Conservation (phyloP, 2,888 invertebrate genomes). For the Crossocerus cetratus region DNA sequence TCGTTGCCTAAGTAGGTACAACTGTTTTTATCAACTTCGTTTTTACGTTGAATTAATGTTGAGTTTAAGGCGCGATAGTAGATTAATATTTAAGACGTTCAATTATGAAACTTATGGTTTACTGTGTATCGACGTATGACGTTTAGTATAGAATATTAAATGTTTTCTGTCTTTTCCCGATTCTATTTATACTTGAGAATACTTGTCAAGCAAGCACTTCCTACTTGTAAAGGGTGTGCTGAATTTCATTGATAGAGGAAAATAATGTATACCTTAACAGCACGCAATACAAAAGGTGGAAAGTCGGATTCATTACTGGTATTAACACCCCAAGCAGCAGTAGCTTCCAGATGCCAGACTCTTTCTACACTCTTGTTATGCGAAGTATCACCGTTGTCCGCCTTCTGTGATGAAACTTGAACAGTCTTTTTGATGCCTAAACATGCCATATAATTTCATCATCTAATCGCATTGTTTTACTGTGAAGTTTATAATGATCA, state of each 20-base stretch:
- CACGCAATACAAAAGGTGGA: constrained; percentile 74
- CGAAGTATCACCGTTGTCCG: constrained; percentile 58
- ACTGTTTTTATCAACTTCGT: too few relatives aligned
- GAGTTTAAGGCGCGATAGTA: too few relatives aligned
- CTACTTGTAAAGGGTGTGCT: constrained; percentile 19
- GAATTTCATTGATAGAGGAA: constrained; percentile 50
- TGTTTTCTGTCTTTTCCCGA: background rate
- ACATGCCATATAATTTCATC: constrained; percentile 62
- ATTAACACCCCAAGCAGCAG: constrained; percentile 69
- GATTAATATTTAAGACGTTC: too few relatives aligned
- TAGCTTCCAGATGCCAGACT: constrained; percentile 71
- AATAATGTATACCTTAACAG: constrained; percentile 73
- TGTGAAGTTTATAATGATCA: constrained; percentile 20
- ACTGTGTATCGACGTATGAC: too few relatives aligned
- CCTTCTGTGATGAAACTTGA: constrained; percentile 65
- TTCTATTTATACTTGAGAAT: background rate
- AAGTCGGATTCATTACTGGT: constrained; percentile 69
- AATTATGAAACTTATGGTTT: too few relatives aligned
- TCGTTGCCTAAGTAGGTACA: too few relatives aligned
- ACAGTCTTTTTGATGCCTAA: constrained; percentile 73
- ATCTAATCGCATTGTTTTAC: constrained; percentile 43
- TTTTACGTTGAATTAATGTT: too few relatives aligned
- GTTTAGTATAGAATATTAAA: background rate
- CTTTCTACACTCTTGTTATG: constrained; percentile 62
- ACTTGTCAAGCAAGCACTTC: constrained; percentile 6